These are phyloP conservation scores for Cheilosia pagana DNA, from an alignment of 2,888 invertebrate genomes.

Conservation along the genomic window DNA sequence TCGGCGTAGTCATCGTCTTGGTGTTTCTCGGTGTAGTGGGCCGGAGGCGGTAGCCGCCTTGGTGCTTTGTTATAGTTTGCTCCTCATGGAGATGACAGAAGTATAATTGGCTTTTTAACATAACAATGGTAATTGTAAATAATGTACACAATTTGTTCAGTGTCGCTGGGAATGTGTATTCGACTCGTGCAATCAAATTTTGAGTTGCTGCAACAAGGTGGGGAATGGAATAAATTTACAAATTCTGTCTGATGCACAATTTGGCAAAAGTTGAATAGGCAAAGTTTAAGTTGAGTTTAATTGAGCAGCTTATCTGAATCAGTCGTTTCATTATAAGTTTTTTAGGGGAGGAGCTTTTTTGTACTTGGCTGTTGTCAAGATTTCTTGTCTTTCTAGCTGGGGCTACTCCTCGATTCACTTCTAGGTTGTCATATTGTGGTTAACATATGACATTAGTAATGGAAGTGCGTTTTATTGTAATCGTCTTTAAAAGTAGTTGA, in stretches of 20 bases:
- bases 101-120: constrained; percentile 75
- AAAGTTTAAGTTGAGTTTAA: constrained; percentile 3
- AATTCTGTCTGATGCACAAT: constrained; percentile 40
- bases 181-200: constrained; percentile 20
- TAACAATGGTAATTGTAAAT: constrained; percentile 73
- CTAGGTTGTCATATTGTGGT: no score
- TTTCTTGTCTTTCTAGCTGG: no score
- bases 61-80: constrained; percentile 45
- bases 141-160: constrained; percentile 64
- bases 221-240: not conserved
- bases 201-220: not conserved
- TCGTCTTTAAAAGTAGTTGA: no score
- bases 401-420: no score
- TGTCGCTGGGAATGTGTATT: constrained; percentile 17
- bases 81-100: constrained; percentile 70
- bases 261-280: constrained; percentile 27
- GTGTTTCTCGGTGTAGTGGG: constrained; percentile 13
- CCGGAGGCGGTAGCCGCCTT: constrained; percentile 19
- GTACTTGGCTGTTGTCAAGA: no score
- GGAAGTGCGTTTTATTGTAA: no score
- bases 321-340: not conserved
- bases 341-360: not conserved
- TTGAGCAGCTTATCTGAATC: constrained; percentile 6
- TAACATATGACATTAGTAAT: no score
- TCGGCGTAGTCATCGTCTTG: constrained; percentile 49